Percentiles rank a stretch among this genome's conserved stretches.
Conservation (phyloP, 2,888 invertebrate species). For the Monopis laevigella region DNA sequence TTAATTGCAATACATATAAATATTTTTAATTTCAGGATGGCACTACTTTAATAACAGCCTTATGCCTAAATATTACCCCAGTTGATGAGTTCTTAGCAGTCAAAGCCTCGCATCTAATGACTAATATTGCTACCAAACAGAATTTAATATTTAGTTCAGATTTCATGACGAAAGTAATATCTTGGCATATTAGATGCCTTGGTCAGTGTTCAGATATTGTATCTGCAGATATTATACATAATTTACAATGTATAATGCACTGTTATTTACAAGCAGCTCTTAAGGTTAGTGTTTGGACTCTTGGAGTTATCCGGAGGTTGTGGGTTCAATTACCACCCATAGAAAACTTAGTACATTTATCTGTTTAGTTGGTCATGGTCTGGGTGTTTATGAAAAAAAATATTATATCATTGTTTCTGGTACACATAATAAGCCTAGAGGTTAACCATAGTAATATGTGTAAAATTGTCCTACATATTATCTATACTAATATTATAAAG, state of each 20-base stretch:
- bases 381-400: no score
- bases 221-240: conserved; percentile 49
- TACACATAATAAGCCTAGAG: no score
- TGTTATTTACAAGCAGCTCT: conserved; percentile 30
- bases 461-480: no score
- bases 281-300: conserved; percentile 29
- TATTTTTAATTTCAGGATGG: conserved; percentile 58
- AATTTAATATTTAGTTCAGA: conserved; percentile 45
- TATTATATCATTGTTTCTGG: no score
- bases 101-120: conserved; percentile 67
- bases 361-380: no score
- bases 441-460: no score
- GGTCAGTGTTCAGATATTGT: conserved; percentile 45
- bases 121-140: conserved; percentile 62
- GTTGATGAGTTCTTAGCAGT: conserved; percentile 62
- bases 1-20: no score
- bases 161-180: conserved; percentile 37
- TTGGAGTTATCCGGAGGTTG: no score
- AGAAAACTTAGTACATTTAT: background rate
- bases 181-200: conserved; percentile 54
- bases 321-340: no score
- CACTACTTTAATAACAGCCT: conserved; percentile 32
- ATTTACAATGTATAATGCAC: conserved; percentile 46
- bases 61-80: conserved; percentile 45
- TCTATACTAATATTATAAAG: no score